Conservation (phyloP, 92 coral and sea anemone genomes). For the Desmophyllum pertusum region DNA sequence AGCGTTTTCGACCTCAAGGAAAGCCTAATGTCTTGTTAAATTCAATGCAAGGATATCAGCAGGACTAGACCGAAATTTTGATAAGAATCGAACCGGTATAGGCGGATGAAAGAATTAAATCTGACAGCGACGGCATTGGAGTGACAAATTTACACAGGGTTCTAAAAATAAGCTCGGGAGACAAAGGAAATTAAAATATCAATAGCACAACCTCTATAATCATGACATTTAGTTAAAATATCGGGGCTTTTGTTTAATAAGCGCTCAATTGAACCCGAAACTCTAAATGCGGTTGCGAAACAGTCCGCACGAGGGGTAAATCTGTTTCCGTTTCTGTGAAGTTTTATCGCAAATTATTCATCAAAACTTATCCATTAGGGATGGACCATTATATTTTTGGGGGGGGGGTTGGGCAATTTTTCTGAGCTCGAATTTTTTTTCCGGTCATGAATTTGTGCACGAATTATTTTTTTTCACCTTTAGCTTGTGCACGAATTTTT, state of each 20-base stretch:
- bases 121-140: constrained; percentile 5
- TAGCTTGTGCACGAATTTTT: no score
- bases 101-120: not conserved
- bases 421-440: no score
- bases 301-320: not conserved
- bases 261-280: constrained; percentile 40
- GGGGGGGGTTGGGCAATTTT: no score
- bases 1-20: not conserved
- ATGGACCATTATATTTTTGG: no score
- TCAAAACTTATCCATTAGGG: no score
- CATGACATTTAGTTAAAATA: constrained; percentile 43
- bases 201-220: constrained; percentile 40
- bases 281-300: constrained; percentile 38
- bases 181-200: constrained; percentile 51
- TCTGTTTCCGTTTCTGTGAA: constrained; percentile 3
- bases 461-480: no score
- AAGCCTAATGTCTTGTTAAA: not conserved
- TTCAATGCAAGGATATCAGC: not conserved
- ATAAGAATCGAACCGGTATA: not conserved
- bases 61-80: not conserved
- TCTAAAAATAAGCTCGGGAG: constrained; percentile 31
- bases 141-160: constrained; percentile 28
- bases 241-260: constrained; percentile 46
- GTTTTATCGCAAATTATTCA: not conserved
- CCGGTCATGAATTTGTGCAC: no score